These are phyloP conservation scores for Schizotus pectinicornis DNA, from an alignment of 2,888 invertebrate species.

Conservation along the genomic window DNA sequence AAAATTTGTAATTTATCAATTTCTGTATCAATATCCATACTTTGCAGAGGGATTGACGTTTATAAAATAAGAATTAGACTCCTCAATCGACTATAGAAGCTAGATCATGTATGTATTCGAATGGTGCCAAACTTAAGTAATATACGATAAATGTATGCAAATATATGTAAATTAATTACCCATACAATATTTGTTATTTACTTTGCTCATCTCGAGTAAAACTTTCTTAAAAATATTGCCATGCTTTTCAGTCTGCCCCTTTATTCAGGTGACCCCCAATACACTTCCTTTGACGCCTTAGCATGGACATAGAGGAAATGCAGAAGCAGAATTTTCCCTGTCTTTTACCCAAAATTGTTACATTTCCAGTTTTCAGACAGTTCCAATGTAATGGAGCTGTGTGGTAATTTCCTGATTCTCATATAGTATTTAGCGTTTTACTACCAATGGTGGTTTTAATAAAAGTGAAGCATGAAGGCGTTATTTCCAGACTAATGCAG, in stretches of 20 bases:
- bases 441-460: too few relatives aligned
- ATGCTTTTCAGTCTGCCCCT: neutral
- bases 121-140: conserved; percentile 33
- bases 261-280: neutral
- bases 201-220: conserved; percentile 26
- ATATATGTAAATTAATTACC: conserved; percentile 26
- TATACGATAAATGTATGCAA: conserved; percentile 31
- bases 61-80: conserved; percentile 19
- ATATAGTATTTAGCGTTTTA: too few relatives aligned
- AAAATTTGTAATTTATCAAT: too few relatives aligned
- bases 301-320: too few relatives aligned
- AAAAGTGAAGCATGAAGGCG: too few relatives aligned
- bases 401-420: too few relatives aligned
- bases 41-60: conserved; percentile 6
- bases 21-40: neutral
- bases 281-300: too few relatives aligned
- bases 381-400: too few relatives aligned
- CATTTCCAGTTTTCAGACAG: too few relatives aligned
- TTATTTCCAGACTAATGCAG: too few relatives aligned
- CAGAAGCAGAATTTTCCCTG: too few relatives aligned
- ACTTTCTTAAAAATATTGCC: conserved; percentile 21
- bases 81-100: conserved; percentile 14
- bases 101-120: conserved; percentile 23
- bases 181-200: conserved; percentile 17
- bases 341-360: too few relatives aligned